Evolutionary conservation across 2,888 invertebrate species (phyloP), one percentile per base, ranked within the genome.

Genomic region (Tethea ocularis): DNA sequence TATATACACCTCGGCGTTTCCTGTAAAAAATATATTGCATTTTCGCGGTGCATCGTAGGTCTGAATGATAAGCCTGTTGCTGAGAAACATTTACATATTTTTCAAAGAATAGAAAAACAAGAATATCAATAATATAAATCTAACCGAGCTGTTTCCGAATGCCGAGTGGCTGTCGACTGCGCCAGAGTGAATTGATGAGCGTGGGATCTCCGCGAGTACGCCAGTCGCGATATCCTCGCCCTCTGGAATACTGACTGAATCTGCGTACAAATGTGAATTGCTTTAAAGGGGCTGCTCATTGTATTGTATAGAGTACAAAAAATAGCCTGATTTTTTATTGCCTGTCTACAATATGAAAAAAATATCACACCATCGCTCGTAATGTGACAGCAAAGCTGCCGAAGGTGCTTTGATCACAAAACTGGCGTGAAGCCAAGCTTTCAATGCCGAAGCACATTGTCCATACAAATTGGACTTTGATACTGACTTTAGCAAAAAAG

Each of bases 1-100:
- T 88, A 96, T 96, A 91, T 96, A 96, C 72, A 96, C 95, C 86
- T 96, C 96, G 52, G 96, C 96, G 89, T 96, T 96, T 63, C 96
- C 96, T 95, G 91, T n/a, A 75, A 73, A 76, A 41, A 69, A 71
- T 56, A 60, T 46, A n/a, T 8, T 1, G 10, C 20, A 46, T 46
- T 17, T 46, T 46, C 20, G 17, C 41, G n/a, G n/a, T 46, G 5
- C 17, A 46, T 46, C 41, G 17, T 17, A 15, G n/a, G 20, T 2
- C 20, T 46, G 10, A 10, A 46, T 41, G 15, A n/a, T 5, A n/a
- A 17, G 41, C 41, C n/a, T 46, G 8, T 46, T 17, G 17, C 17
- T 10, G 20, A 17, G n/a, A 38, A 38, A n/a, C 6, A 38, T 38
- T n/a, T 5, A 15, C 7, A 38, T 15, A 52, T 23, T 57, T 46